Evolutionary conservation across 1,140 invertebrate species (phyloP).

Genomic region (Halictus rubicundus): DNA sequence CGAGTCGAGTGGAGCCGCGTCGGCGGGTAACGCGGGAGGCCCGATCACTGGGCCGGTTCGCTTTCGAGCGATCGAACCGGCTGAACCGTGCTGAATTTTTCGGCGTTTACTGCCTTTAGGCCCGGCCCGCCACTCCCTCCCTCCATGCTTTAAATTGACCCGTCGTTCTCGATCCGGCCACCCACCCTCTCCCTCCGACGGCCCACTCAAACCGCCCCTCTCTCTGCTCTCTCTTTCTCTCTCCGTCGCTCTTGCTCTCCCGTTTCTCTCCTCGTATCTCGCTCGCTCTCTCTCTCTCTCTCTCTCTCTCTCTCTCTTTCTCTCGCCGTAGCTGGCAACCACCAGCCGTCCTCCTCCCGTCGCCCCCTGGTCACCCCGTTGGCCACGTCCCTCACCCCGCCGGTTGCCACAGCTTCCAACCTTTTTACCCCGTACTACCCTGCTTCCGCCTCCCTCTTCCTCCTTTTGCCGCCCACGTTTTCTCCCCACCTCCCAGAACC

Average conservation of each 20-base stretch:
- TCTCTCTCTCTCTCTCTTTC: too few relatives aligned
- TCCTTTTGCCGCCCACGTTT: constrained; percentile 4
- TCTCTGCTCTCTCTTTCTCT: constrained; percentile 21
- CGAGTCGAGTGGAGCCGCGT: not conserved
- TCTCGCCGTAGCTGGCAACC: constrained; percentile 27
- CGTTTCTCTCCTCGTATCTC: too few relatives aligned
- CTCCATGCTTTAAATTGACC: constrained; percentile 68
- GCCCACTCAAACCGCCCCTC: constrained; percentile 42
- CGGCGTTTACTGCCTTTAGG: constrained; percentile 68
- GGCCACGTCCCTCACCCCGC: constrained; percentile 59
- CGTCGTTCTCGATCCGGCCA: constrained; percentile 67
- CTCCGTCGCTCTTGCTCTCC: too few relatives aligned
- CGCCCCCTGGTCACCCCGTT: constrained; percentile 15
- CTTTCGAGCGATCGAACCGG: constrained; percentile 61
- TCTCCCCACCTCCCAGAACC: constrained; percentile 4
- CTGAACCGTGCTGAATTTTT: constrained; percentile 57
- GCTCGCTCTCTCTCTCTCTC: too few relatives aligned
- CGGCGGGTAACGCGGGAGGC: constrained; percentile 5
- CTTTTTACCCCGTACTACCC: constrained; percentile 73
- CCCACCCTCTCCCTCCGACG: constrained; percentile 27
- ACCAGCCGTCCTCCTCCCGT: not conserved
- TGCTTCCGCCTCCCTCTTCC: constrained; percentile 50
- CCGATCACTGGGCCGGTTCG: constrained; percentile 59
- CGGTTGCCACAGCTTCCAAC: constrained; percentile 73
- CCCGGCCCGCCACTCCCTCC: constrained; percentile 52